Base-by-base conservation (phyloP, 35 echinoderm and acorn worm genomes). In the Apostichopus japonicus region DNA sequence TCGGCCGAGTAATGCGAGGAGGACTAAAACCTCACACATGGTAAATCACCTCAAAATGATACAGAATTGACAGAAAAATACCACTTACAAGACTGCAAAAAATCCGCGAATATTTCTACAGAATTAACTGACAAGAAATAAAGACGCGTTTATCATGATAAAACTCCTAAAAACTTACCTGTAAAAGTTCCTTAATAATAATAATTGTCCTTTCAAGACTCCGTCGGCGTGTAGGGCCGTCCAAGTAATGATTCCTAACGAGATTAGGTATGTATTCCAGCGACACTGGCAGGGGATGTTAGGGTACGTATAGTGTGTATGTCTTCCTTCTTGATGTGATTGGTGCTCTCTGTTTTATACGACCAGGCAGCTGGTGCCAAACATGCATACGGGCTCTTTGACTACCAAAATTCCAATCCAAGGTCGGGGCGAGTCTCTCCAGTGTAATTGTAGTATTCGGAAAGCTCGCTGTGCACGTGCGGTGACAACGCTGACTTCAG, bases 221-320 rank as follows among this genome's bases (percentile, higher is more conserved):
- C 86, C 86, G 23, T 67, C 86, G 86, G 86, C 86, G 86, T 72
- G 86, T 67, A 67, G 67, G 63, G 86, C 86, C 86, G 61, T 89
- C 72, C 67, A 89, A 65, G 61, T 89, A 65, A 89, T 89, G 86
- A 89, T 51, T 89, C 86, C 86, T 44, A 44, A 72, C 86, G 53
- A 89, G 72, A 54, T 61, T 89, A 89, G 71, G 86, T 89, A 63
- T 75, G 4, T 67, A 89, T 89, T 89, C 86, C 86, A 89, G 33
- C 33, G 33, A 44, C 33, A 44, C 33, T 44, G 33, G 33, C 33
- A 44, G 62, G 81, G 86, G 59, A 89, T 89, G 59, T 24, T 24
- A 63, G 86, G 86, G 86, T 84, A 72, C 86, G 86, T 75, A 23
- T 44, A 89, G 59, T 75, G 59, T 89, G 51, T 9, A 72, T 24